phyloP scores from a whole-genome alignment of 2,888 invertebrate species.

The Troilus luridus region DNA sequence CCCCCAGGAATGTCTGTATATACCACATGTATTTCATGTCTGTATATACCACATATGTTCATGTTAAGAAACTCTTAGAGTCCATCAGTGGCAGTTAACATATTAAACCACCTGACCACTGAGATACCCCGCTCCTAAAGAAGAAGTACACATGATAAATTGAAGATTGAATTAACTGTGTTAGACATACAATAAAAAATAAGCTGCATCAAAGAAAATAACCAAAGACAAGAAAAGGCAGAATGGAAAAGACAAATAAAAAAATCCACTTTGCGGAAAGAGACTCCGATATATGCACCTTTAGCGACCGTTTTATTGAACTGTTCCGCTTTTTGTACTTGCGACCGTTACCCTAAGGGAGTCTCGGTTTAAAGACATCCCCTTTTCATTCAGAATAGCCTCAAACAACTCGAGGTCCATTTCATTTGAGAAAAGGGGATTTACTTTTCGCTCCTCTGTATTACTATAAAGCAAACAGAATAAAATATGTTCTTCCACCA shows the following conservation, averaged over 20 bases:
- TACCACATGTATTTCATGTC: too few species aligned
- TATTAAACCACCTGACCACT: too few species aligned
- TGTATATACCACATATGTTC: too few species aligned
- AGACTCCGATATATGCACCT: conserved; percentile 3
- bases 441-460: not conserved
- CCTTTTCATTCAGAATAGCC: not conserved
- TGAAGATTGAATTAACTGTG: not conserved
- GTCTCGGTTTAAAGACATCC: conserved; percentile 13
- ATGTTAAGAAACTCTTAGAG: too few species aligned
- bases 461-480: not conserved
- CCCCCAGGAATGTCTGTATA: too few species aligned
- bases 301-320: conserved; percentile 27
- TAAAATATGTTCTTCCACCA: not conserved
- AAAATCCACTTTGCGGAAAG: conserved; percentile 30
- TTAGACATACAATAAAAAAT: not conserved
- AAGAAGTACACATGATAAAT: not conserved
- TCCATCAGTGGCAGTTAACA: too few species aligned
- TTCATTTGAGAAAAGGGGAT: not conserved
- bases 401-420: not conserved
- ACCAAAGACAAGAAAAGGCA: not conserved
- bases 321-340: conserved; percentile 10
- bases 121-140: too few species aligned
- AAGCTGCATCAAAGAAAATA: not conserved
- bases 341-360: not conserved
- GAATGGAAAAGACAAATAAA: not conserved